phyloP scores from a whole-genome alignment of 2,113 vertebrate genomes.

The Hirundichthys speculiger region DNA sequence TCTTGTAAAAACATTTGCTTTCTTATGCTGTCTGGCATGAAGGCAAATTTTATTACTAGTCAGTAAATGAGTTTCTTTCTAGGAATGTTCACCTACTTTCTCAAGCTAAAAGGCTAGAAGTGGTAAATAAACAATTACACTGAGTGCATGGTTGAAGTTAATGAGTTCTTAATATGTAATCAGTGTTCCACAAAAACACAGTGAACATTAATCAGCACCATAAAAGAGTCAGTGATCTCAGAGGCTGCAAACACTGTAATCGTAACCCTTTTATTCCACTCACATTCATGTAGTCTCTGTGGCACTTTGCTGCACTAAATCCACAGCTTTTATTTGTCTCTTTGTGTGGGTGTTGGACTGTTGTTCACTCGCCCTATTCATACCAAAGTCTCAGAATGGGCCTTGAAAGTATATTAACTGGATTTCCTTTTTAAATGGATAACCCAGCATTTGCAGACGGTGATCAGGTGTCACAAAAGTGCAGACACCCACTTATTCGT shows the following conservation, averaged over 20 bases:
- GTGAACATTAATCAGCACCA: slow-evolving; percentile 21
- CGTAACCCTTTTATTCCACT: not conserved
- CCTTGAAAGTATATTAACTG: slow-evolving; percentile 41
- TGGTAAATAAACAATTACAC: too few relatives aligned
- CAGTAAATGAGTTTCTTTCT: too few relatives aligned
- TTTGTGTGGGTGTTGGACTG: slow-evolving; percentile 29
- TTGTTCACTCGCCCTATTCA: slow-evolving; percentile 27
- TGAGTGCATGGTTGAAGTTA: too few relatives aligned
- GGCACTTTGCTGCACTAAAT: slow-evolving; percentile 8
- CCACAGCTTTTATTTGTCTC: slow-evolving; percentile 38
- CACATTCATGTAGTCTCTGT: not conserved
- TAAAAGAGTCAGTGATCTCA: slow-evolving; percentile 5
- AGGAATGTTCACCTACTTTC: too few relatives aligned
- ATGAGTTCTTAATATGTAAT: not conserved
- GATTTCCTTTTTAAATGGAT: slow-evolving; percentile 39
- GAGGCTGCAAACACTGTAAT: slow-evolving; percentile 13
- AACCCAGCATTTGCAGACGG: slow-evolving; percentile 12
- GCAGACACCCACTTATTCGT: not conserved
- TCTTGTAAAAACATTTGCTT: too few relatives aligned
- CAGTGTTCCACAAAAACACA: slow-evolving; percentile 2
- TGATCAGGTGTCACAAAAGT: slow-evolving; percentile 30
- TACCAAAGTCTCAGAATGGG: slow-evolving; percentile 30
- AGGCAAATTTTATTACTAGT: too few relatives aligned
- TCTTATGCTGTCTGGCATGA: too few relatives aligned
- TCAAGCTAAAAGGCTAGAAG: too few relatives aligned